A percentile compares a stretch with the other conserved stretches of the same genome.
phyloP scores from a whole-genome alignment of 2,888 invertebrate species.

The Pollenia amentaria region DNA sequence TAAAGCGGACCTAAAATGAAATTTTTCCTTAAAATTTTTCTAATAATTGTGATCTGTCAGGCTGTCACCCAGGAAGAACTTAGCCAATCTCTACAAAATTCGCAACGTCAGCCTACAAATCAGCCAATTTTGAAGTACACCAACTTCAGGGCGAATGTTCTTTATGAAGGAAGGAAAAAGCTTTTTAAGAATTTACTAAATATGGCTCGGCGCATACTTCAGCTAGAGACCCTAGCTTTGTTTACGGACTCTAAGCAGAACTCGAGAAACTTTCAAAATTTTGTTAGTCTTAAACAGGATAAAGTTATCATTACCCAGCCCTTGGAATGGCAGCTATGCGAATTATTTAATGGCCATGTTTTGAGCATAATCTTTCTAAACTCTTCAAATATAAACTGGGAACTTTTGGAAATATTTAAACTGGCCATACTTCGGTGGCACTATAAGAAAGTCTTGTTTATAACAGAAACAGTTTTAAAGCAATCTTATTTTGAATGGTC shows the following conservation, averaged over 20 bases:
- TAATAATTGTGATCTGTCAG: no score
- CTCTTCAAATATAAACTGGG: no score
- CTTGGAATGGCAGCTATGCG: neutral
- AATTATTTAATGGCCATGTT: neutral
- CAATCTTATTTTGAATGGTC: neutral
- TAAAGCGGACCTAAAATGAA: no score
- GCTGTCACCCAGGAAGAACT: no score
- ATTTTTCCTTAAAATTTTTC: no score
- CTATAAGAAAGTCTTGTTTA: neutral
- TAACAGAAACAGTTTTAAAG: neutral
- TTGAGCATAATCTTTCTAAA: slow-evolving; percentile 8
- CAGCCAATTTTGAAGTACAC: no score
- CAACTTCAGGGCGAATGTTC: no score
- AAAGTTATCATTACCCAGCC: neutral
- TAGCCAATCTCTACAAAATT: no score
- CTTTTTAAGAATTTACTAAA: neutral
- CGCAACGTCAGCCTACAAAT: no score
- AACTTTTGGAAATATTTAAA: neutral
- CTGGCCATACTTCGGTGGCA: slow-evolving; percentile 17
- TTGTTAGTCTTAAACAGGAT: neutral
- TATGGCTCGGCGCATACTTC: neutral
- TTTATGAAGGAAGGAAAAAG: no score
- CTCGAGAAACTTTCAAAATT: neutral
- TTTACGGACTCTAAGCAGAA: neutral
- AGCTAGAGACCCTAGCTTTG: neutral